Percentiles rank a stretch among this genome's conserved stretches.
Conservation (phyloP, 1,140 invertebrate genomes). For the Drosophila neocordata region DNA sequence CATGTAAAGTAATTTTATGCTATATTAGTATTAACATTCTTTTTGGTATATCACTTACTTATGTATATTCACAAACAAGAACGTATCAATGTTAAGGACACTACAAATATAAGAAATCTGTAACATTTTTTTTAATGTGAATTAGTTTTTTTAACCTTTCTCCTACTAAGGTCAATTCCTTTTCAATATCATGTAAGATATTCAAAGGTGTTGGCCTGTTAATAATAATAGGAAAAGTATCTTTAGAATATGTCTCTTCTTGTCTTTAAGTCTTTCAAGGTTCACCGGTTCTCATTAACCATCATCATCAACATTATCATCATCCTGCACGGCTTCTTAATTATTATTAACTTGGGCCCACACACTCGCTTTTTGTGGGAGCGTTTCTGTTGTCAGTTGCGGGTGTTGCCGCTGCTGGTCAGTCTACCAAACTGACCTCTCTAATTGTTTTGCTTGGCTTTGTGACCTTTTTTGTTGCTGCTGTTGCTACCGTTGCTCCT, state of each 20-base stretch:
- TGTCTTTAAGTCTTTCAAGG: background rate
- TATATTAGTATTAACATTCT: no score
- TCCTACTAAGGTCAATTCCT: background rate
- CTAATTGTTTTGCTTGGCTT: constrained; percentile 55
- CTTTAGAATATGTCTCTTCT: background rate
- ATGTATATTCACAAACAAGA: no score
- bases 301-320: background rate
- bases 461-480: constrained; percentile 71
- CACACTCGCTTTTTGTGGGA: background rate
- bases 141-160: background rate
- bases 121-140: no score
- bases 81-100: no score
- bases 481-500: constrained; percentile 29
- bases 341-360: constrained; percentile 40
- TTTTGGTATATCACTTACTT: no score
- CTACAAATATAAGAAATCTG: no score
- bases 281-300: constrained; percentile 5
- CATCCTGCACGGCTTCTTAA: constrained; percentile 32
- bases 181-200: background rate
- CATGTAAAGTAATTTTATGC: no score
- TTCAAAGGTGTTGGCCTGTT: background rate
- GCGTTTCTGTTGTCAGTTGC: constrained; percentile 38
- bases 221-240: background rate
- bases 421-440: constrained; percentile 48
- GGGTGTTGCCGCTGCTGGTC: constrained; percentile 38